Conservation (phyloP, 92 coral and sea anemone species). For the Phenganax stokvisi region DNA sequence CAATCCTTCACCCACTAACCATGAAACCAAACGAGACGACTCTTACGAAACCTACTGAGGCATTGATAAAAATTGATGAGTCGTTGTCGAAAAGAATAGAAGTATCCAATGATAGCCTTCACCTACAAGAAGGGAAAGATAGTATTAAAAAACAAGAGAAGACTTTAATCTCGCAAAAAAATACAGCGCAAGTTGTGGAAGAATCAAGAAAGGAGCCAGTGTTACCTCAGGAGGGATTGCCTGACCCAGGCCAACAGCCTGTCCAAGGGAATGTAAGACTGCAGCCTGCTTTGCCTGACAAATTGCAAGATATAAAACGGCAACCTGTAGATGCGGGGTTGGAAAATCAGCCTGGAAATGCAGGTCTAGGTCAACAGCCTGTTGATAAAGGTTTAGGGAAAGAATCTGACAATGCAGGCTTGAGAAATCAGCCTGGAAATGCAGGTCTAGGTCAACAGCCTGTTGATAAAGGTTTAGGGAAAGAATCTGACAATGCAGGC, state of each 20-base stretch:
- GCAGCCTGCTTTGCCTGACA: neutral
- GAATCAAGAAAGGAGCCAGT: slow-evolving; percentile 40
- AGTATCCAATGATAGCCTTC: no score
- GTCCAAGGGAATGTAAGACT: neutral
- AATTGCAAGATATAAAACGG: neutral
- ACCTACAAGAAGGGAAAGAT: neutral
- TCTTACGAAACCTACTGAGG: neutral
- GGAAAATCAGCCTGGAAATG: neutral
- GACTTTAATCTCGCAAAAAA: neutral
- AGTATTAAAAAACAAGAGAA: neutral
- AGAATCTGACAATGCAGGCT: neutral
- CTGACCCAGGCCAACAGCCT: neutral
- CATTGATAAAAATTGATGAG: neutral
- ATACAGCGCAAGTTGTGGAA: slow-evolving; percentile 10
- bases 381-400: no score
- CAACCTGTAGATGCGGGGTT: neutral
- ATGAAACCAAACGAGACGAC: neutral
- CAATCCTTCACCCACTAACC: neutral
- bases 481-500: neutral
- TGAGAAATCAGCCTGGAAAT: neutral
- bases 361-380: neutral
- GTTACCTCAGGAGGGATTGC: slow-evolving; percentile 42
- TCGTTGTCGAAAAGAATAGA: neutral
- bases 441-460: neutral
- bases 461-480: no score